These are phyloP conservation scores for Zeuzera pyrina DNA, from an alignment of 2,888 invertebrate genomes.

Conservation along the genomic window DNA sequence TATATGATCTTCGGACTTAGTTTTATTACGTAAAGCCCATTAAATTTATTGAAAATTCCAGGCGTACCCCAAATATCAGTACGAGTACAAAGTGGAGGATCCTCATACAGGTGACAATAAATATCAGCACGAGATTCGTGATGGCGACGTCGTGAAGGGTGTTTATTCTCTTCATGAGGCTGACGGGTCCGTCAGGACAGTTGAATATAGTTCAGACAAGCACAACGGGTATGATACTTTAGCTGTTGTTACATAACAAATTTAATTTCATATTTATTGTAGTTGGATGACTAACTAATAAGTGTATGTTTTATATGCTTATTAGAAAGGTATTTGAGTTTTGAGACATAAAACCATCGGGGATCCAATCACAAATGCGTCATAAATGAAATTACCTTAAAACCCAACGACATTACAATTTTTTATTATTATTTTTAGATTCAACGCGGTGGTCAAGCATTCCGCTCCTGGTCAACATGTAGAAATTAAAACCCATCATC, in stretches of 20 bases:
- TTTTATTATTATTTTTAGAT: conserved; percentile 40
- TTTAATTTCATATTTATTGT: background rate
- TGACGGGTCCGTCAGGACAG: conserved; percentile 74
- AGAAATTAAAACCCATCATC: conserved; percentile 49
- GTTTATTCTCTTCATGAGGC: conserved; percentile 75
- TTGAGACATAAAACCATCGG: too few relatives aligned
- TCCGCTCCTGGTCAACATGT: conserved; percentile 58
- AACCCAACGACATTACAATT: too few relatives aligned
- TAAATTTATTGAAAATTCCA: conserved; percentile 21
- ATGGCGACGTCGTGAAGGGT: conserved; percentile 77
- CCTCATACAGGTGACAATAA: conserved; percentile 76
- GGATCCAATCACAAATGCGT: background rate
- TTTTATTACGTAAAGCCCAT: conserved; percentile 20
- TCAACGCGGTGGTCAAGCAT: conserved; percentile 74
- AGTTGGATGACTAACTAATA: background rate
- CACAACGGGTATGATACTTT: conserved; percentile 66
- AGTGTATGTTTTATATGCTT: background rate
- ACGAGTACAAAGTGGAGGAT: conserved; percentile 75
- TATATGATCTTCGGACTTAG: conserved; percentile 23
- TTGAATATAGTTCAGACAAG: conserved; percentile 74
- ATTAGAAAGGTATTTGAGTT: background rate
- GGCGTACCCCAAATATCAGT: conserved; percentile 74
- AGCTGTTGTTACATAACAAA: background rate
- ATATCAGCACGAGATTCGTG: conserved; percentile 71
- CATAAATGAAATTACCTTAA: too few relatives aligned